phyloP scores from a whole-genome alignment of 2,113 vertebrate species.

The Gambusia affinis region DNA sequence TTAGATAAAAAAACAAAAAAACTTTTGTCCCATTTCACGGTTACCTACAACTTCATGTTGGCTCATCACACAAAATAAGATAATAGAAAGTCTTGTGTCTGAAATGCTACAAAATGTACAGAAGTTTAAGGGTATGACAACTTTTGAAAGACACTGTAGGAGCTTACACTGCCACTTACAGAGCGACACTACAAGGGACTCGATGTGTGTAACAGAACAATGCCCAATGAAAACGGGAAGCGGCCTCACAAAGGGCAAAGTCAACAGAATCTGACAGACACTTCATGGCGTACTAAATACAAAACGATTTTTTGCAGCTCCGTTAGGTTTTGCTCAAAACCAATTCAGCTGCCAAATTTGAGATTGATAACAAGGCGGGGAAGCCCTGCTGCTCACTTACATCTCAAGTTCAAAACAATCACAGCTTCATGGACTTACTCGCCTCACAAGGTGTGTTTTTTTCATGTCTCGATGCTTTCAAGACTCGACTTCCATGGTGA shows the following conservation, averaged over 20 bases:
- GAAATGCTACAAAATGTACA: not conserved
- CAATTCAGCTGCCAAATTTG: slow-evolving; percentile 38
- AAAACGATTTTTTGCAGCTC: slow-evolving; percentile 32
- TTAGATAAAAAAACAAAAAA: not conserved
- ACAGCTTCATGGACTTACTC: slow-evolving; percentile 2
- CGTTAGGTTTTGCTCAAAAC: slow-evolving; percentile 43
- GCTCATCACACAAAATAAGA: not conserved
- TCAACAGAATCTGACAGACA: slow-evolving; percentile 39
- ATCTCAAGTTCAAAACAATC: slow-evolving; percentile 37
- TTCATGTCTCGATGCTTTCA: slow-evolving; percentile 4
- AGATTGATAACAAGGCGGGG: slow-evolving; percentile 20
- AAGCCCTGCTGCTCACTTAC: slow-evolving; percentile 38
- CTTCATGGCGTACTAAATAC: slow-evolving; percentile 36
- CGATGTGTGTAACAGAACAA: slow-evolving; percentile 19
- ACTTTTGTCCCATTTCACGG: not conserved
- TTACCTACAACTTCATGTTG: not conserved
- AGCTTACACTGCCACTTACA: not conserved
- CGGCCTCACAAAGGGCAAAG: slow-evolving; percentile 32
- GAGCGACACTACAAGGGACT: slow-evolving; percentile 1
- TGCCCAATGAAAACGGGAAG: slow-evolving; percentile 16
- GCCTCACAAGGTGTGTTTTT: slow-evolving; percentile 13
- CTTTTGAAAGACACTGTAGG: not conserved
- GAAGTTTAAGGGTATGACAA: not conserved
- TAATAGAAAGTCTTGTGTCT: not conserved
- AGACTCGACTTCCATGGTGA: not conserved